phyloP scores from a whole-genome alignment of 2,888 invertebrate species.

The Bembecia ichneumoniformis region DNA sequence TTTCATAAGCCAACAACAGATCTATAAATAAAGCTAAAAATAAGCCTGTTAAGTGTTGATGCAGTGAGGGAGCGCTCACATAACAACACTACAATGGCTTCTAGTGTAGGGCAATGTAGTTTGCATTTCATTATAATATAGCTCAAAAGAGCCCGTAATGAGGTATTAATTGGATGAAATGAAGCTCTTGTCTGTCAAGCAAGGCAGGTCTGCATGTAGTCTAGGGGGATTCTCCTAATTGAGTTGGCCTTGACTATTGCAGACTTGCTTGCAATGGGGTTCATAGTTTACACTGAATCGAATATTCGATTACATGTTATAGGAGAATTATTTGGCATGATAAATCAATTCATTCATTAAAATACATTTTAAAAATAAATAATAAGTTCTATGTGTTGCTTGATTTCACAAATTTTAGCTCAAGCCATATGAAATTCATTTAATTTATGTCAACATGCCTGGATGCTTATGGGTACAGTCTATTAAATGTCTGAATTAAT shows the following conservation, averaged over 20 bases:
- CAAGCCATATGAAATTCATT: no score
- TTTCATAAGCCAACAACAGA: no score
- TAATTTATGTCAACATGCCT: no score
- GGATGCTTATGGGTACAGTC: no score
- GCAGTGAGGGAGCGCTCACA: neutral
- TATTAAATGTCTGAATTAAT: no score
- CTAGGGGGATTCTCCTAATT: neutral
- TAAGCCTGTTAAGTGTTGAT: conserved; percentile 24
- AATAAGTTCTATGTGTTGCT: no score
- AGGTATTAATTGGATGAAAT: neutral
- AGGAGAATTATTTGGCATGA: no score
- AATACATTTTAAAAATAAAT: no score
- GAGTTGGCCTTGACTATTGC: neutral
- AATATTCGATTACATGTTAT: no score
- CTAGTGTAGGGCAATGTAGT: neutral
- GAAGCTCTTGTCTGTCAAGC: neutral
- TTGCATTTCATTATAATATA: neutral
- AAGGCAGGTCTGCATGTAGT: neutral
- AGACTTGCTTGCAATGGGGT: neutral
- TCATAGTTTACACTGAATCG: no score
- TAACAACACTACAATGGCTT: neutral
- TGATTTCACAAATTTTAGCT: no score
- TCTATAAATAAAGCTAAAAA: conserved; percentile 31
- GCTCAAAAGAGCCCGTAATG: neutral
- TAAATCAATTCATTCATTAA: no score